Conservation (phyloP, 35 echinoderm and acorn worm species). For the Ophiothrix spiculata region DNA sequence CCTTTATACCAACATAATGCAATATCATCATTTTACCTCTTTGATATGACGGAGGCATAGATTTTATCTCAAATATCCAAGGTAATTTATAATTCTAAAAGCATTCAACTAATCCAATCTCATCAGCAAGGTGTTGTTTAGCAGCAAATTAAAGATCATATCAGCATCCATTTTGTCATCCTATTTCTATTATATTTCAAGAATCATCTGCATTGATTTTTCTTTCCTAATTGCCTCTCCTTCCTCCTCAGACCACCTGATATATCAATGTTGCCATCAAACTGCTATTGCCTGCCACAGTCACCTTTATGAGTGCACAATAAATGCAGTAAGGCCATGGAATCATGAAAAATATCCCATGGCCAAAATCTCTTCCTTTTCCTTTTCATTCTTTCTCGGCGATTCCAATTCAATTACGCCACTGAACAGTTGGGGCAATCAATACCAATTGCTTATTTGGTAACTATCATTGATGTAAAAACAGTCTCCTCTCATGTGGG, state of each 20-base stretch:
- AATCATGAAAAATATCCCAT: not conserved
- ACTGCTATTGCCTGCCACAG: not conserved
- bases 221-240: not conserved
- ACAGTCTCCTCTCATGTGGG: not conserved
- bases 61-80: not conserved
- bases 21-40: no score
- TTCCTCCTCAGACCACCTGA: not conserved
- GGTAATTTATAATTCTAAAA: not conserved
- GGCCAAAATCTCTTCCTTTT: not conserved
- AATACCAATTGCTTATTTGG: not conserved
- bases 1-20: no score
- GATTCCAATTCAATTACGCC: not conserved
- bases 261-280: not conserved
- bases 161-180: not conserved
- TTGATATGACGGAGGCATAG: no score
- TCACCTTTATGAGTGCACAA: not conserved
- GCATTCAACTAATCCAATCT: not conserved
- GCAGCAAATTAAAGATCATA: no score
- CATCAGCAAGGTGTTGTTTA: not conserved
- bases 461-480: not conserved
- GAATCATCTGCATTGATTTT: not conserved
- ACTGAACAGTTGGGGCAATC: not conserved
- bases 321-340: not conserved
- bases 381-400: not conserved
- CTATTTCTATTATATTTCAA: not conserved